These are phyloP conservation scores for Labrus mixtus DNA, from an alignment of 2,113 vertebrate species.

Conservation along the genomic window DNA sequence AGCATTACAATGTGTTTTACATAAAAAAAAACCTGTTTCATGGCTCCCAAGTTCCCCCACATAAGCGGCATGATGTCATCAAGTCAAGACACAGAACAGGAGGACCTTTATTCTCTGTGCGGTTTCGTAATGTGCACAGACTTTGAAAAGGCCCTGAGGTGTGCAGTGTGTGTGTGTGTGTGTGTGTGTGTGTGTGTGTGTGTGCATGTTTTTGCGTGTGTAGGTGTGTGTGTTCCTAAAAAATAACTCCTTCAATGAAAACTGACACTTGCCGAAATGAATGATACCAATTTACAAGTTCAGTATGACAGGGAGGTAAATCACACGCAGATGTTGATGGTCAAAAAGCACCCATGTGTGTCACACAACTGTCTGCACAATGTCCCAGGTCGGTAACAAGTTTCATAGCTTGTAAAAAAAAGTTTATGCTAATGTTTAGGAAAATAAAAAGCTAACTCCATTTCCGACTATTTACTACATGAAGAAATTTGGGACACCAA, in stretches of 20 bases:
- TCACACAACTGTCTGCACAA: constrained; percentile 47
- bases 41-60: constrained; percentile 43
- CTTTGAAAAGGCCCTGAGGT: constrained; percentile 53
- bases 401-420: constrained; percentile 42
- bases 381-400: constrained; percentile 6
- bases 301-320: constrained; percentile 38
- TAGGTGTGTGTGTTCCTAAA: neutral
- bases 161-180: neutral
- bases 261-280: constrained; percentile 52
- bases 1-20: constrained; percentile 58
- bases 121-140: constrained; percentile 61
- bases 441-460: constrained; percentile 35
- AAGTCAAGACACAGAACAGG: constrained; percentile 65
- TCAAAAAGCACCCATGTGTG: constrained; percentile 5
- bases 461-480: constrained; percentile 4
- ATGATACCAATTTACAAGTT: constrained; percentile 25
- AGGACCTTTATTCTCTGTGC: constrained; percentile 59
- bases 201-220: constrained; percentile 17
- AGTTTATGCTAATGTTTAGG: constrained; percentile 40
- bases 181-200: constrained; percentile 11
- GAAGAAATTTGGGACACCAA: neutral
- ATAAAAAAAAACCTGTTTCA: constrained; percentile 57
- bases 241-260: constrained; percentile 37
- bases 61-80: constrained; percentile 66
- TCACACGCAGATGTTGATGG: constrained; percentile 64